Percentiles rank a stretch among this genome's conserved stretches.
Conservation (phyloP, 2,797 vertebrate species). For the Cheirogaleus major region DNA sequence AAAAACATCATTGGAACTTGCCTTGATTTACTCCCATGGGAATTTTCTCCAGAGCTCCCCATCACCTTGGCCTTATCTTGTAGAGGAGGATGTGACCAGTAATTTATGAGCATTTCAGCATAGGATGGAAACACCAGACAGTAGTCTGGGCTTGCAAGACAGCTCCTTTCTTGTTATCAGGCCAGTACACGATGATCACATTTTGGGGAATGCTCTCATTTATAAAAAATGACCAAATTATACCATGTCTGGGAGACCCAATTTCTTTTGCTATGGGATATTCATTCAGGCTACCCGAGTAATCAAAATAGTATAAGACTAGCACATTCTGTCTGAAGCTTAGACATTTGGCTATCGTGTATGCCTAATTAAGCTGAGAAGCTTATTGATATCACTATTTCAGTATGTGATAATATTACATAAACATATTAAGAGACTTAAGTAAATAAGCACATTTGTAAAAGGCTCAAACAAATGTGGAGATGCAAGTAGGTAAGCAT, state of each 20-base stretch:
- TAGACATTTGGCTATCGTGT: constrained; percentile 29
- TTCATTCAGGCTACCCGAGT: background rate
- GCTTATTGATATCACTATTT: constrained; percentile 43
- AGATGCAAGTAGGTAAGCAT: background rate
- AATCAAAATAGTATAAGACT: constrained; percentile 32
- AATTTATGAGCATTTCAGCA: constrained; percentile 10
- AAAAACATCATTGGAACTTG: background rate
- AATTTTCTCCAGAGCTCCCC: background rate
- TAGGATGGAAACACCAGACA: background rate
- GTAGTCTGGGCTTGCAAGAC: background rate
- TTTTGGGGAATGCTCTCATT: constrained; percentile 39
- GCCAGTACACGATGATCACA: background rate
- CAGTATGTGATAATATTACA: constrained; percentile 8
- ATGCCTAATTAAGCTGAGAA: constrained; percentile 58
- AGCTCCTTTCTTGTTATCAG: constrained; percentile 1
- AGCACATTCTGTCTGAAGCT: constrained; percentile 28
- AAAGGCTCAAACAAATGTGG: constrained; percentile 18
- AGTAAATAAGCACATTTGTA: constrained; percentile 14
- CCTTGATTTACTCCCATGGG: background rate
- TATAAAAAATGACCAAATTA: constrained; percentile 59
- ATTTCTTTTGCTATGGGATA: constrained; percentile 52
- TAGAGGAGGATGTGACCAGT: background rate
- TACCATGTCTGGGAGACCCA: background rate
- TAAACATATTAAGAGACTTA: constrained; percentile 48
- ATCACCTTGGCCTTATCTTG: background rate